Evolutionary conservation across 1,140 invertebrate species (phyloP).

Genomic region (Drosophila mayri): DNA sequence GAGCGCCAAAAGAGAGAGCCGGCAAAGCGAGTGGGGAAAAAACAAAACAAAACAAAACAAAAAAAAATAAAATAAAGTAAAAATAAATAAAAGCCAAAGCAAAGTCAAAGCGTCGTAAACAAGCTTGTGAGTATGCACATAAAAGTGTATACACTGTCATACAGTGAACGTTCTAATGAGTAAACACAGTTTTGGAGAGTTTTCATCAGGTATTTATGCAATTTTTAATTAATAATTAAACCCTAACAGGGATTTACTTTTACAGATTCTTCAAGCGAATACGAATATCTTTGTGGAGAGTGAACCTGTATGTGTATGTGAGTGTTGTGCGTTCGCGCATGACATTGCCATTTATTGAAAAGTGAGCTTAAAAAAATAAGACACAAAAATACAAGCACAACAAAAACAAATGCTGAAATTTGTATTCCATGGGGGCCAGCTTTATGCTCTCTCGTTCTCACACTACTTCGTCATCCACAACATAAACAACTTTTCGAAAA

Average conservation of each 20-base stretch:
- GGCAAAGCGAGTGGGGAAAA: constrained; percentile 38
- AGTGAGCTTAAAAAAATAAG: constrained; percentile 52
- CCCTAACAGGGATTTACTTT: neutral
- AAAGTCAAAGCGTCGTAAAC: constrained; percentile 65
- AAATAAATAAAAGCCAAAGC: constrained; percentile 55
- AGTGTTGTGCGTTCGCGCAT: constrained; percentile 66
- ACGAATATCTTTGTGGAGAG: too few species aligned
- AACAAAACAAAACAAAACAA: too few species aligned
- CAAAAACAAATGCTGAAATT: neutral
- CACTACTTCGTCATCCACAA: constrained; percentile 4
- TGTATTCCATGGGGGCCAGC: neutral
- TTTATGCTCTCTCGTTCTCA: neutral
- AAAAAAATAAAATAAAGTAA: constrained; percentile 39
- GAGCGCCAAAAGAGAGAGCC: constrained; percentile 44
- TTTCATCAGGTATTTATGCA: neutral
- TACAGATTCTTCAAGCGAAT: neutral
- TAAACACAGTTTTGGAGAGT: neutral
- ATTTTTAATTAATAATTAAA: neutral
- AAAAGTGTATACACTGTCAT: constrained; percentile 12
- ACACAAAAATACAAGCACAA: constrained; percentile 15
- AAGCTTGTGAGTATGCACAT: constrained; percentile 38
- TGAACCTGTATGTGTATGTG: constrained; percentile 6
- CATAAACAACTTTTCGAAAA: constrained; percentile 50
- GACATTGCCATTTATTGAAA: constrained; percentile 82
- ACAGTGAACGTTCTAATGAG: constrained; percentile 8